Evolutionary conservation across 2,888 invertebrate species (phyloP), one percentile per base, ranked within the genome.

Genomic region (Sussaba pulchella): DNA sequence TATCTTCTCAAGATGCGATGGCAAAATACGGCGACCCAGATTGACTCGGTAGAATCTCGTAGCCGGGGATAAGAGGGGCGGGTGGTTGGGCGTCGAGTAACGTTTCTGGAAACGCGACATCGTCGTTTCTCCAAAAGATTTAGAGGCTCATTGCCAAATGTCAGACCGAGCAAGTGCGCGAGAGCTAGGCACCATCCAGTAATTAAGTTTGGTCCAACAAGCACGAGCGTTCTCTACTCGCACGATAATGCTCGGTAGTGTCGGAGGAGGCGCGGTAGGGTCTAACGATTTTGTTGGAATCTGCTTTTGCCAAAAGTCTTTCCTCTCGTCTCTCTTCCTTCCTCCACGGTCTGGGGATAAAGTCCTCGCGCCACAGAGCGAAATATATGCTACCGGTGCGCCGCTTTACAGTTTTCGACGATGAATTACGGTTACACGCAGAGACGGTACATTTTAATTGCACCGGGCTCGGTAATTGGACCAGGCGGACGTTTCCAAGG

Each of bases 161-260:
- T 87, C 88, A 86, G 87, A 82, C 83, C 72, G 59, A 78, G 52
- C 54, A 36, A 39, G 72, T 17, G 36, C 12, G 47, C 45, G 54
- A 57, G 59, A 57, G 39, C 57, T 41, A 78, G 78, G 82, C 84
- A 85, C 82, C 86, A 85, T 86, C 87, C 82, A 85, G 87, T 88
- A 88, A 88, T 88, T 88, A 88, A 88, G 87, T 88, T 88, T 88
- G 85, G 86, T 86, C 85, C 86, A 87, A 85, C 88, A 83, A 86
- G 87, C 78, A 57, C 41, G 50, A 64, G 61, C 67, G 59, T 75
- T 71, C 36, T 66, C 36, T 12, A 52, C 57, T 64, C 61, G 19
- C 24, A 39, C 54, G 61, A 45, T 45, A 19, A 14, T 61, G 52
- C 57, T 39, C 31, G 24, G 67, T 19, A 31, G 66, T 45, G 54